Evolutionary conservation across 2,888 invertebrate genomes (phyloP).

Genomic region (Dolomedes plantarius): DNA sequence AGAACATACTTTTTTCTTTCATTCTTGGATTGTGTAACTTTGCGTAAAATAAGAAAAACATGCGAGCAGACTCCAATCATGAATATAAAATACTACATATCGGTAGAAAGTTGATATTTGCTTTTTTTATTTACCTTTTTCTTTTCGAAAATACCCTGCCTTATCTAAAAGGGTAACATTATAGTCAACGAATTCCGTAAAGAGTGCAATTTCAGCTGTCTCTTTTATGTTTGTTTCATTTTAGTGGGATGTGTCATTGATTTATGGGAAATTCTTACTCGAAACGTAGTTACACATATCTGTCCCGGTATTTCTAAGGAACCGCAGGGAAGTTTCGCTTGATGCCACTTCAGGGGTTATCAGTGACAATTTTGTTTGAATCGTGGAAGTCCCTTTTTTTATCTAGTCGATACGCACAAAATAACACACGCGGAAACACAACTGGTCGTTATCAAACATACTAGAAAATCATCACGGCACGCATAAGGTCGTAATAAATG

Average conservation of each 20-base stretch:
- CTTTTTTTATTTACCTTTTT: not conserved
- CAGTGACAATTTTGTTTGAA: not conserved
- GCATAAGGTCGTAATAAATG: too few species aligned
- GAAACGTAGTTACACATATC: not conserved
- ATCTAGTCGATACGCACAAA: not conserved
- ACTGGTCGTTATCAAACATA: too few species aligned
- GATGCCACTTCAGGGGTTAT: not conserved
- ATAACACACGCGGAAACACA: not conserved
- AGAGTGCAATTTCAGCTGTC: not conserved
- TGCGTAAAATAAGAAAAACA: conserved; percentile 32
- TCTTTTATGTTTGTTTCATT: conserved; percentile 28
- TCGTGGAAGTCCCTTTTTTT: not conserved
- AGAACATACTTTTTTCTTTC: not conserved
- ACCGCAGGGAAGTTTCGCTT: not conserved
- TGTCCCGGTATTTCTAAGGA: not conserved
- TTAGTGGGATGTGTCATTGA: conserved; percentile 1
- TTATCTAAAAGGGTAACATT: conserved; percentile 53
- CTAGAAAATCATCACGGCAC: too few species aligned
- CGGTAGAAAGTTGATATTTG: conserved; percentile 33
- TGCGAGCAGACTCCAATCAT: conserved; percentile 36
- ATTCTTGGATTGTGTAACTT: not conserved
- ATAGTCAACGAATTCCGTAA: not conserved
- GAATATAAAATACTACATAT: conserved; percentile 33
- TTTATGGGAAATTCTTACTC: not conserved
- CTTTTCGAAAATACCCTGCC: conserved; percentile 1